Percentiles rank a stretch among this genome's conserved stretches.
phyloP scores from a whole-genome alignment of 2,888 invertebrate species.

The Pandemis cinnamomeana region DNA sequence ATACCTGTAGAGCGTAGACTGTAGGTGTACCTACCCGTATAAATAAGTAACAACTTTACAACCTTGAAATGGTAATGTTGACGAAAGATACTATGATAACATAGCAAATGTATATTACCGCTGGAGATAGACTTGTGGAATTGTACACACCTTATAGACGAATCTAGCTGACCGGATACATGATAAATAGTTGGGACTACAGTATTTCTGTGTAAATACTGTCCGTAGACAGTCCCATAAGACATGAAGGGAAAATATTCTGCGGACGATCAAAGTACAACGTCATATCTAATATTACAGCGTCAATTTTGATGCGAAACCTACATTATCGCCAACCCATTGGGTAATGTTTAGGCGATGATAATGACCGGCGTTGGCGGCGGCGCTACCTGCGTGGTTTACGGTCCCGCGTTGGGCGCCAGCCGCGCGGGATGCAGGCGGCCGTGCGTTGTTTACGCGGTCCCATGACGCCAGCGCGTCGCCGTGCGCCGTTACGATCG shows the following conservation, averaged over 20 bases:
- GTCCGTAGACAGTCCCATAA: not conserved
- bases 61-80: not conserved
- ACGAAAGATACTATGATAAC: not conserved
- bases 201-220: not conserved
- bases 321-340: not conserved
- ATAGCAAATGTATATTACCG: not conserved
- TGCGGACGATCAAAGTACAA: no score
- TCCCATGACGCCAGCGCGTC: constrained; percentile 45
- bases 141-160: not conserved
- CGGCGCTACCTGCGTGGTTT: constrained; percentile 12
- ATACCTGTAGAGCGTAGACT: constrained; percentile 7
- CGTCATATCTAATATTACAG: no score
- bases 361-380: not conserved
- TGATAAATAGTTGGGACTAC: not conserved
- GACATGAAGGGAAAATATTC: not conserved
- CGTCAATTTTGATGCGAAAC: not conserved
- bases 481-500: constrained; percentile 54
- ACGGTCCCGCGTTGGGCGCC: constrained; percentile 49
- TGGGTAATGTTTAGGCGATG: not conserved
- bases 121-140: not conserved
- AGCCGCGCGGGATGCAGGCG: constrained; percentile 44
- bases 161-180: not conserved
- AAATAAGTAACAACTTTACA: not conserved
- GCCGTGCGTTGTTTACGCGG: constrained; percentile 54
- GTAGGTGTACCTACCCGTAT: not conserved